Base-by-base conservation (phyloP, 2,113 vertebrate species). In the Lepus americanus region DNA sequence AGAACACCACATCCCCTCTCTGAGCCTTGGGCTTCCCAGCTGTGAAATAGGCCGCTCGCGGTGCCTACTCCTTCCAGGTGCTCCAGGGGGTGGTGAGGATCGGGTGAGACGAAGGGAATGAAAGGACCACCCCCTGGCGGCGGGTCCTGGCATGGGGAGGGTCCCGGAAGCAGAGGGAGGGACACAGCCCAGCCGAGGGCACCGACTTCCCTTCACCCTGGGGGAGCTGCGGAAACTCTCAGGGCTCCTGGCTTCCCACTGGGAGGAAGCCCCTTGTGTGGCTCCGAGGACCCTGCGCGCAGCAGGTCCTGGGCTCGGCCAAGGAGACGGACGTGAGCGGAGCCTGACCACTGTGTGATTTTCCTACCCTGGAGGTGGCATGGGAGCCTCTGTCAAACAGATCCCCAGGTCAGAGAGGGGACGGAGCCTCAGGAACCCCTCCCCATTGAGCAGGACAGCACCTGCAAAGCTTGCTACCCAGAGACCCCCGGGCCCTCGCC, bases 91-190 rank as follows among this genome's bases (percentile, higher is more conserved):
- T 19, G 44, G 59, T 33, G 36, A 82, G 73, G 31, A 14, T 17
- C 31, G 3, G 19, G 51, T 1, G 14, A 23, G 6, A n/a, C 59
- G 19, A 39, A 6, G 11, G 27, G 36, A 63, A 77, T 4, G 53
- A 76, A 61, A 1, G 2, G 12, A 51, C 16, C 33, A n/a, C 59
- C 69, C 2, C 1, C 39, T n/a, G n/a, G 44, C 63, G 66, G 70
- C 25, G 10, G 0, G 0, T 13, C 63, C 64, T 39, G 29, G 86
- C 0, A 1, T 1, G 23, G 0, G 25, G 3, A 36, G 3, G 64
- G 36, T 61, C 89, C 53, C 0, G 9, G 29, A 67, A 9, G 25
- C 81, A 25, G 76, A 22, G 23, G 51, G 49, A 33, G 29, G 67
- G 33, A 17, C 0, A 0, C 27, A 9, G 82, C 59, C 73, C 31